Percentiles rank a stretch among this genome's conserved stretches.
Conservation (phyloP, 2,888 invertebrate species). For the Nycteola revayana region DNA sequence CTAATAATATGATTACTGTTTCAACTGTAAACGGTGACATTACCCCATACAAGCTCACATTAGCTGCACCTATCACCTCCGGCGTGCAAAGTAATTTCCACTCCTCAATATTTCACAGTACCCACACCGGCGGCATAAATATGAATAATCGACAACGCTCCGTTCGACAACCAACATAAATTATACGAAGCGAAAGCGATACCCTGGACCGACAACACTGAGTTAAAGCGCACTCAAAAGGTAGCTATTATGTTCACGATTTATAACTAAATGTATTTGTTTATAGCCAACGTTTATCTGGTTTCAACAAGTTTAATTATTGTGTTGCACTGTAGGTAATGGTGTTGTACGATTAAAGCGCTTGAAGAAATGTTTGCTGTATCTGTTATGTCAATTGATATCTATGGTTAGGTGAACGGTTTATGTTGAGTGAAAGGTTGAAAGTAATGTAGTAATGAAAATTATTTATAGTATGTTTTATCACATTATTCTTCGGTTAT, state of each 20-base stretch:
- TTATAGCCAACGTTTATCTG: slow-evolving; percentile 32
- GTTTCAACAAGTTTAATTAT: slow-evolving; percentile 31
- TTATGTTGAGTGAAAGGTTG: no score
- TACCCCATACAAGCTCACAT: no score
- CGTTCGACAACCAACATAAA: slow-evolving; percentile 57
- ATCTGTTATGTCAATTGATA: no score
- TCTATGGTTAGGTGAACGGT: no score
- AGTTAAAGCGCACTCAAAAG: slow-evolving; percentile 32
- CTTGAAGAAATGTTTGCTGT: no score
- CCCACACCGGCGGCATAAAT: slow-evolving; percentile 58
- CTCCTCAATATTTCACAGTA: slow-evolving; percentile 51
- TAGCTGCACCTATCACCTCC: slow-evolving; percentile 26
- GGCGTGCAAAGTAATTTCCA: slow-evolving; percentile 54
- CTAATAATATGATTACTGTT: no score
- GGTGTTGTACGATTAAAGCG: no score
- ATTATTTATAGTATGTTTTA: no score
- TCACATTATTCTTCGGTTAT: no score
- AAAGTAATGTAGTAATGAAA: no score
- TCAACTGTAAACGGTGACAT: no score
- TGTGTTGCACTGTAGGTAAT: slow-evolving; percentile 14
- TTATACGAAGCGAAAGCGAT: slow-evolving; percentile 51
- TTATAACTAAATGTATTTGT: slow-evolving; percentile 39
- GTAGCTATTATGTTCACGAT: slow-evolving; percentile 37
- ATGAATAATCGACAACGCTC: slow-evolving; percentile 60
- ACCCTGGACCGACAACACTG: slow-evolving; percentile 31